Evolutionary conservation across 2,113 vertebrate genomes (phyloP).

Genomic region (Callorhinus ursinus): DNA sequence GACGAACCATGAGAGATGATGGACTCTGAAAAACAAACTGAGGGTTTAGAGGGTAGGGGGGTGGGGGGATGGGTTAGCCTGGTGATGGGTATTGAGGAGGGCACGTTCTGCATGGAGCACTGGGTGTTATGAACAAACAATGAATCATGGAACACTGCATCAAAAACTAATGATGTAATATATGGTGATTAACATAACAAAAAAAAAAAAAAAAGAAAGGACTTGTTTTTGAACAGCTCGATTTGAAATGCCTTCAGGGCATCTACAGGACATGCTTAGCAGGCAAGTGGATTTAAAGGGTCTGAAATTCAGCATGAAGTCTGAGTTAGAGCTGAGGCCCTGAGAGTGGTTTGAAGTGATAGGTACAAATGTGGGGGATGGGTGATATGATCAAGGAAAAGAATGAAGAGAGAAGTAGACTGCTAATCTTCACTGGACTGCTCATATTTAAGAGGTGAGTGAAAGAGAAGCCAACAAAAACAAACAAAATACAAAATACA

Average conservation of each 20-base stretch:
- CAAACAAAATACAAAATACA: background rate
- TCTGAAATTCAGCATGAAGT: background rate
- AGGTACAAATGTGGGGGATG: background rate
- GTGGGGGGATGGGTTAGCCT: too few relatives aligned
- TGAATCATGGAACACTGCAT: too few relatives aligned
- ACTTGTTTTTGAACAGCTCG: background rate
- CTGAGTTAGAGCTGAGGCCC: background rate
- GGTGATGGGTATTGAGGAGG: too few relatives aligned
- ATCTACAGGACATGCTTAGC: background rate
- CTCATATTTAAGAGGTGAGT: background rate
- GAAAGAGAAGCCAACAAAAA: conserved; percentile 36
- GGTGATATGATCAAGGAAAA: background rate
- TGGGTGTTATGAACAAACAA: too few relatives aligned
- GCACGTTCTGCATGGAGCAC: too few relatives aligned
- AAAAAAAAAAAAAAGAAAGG: too few relatives aligned
- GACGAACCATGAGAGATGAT: too few relatives aligned
- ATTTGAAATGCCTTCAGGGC: background rate
- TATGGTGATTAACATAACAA: too few relatives aligned
- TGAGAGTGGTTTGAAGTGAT: background rate
- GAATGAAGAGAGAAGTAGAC: background rate
- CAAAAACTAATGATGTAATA: too few relatives aligned
- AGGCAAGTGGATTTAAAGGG: background rate
- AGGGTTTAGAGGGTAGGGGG: too few relatives aligned
- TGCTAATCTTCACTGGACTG: background rate
- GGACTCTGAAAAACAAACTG: too few relatives aligned